phyloP scores from a whole-genome alignment of 92 coral and sea anemone genomes.

The Pocillopora grandis region DNA sequence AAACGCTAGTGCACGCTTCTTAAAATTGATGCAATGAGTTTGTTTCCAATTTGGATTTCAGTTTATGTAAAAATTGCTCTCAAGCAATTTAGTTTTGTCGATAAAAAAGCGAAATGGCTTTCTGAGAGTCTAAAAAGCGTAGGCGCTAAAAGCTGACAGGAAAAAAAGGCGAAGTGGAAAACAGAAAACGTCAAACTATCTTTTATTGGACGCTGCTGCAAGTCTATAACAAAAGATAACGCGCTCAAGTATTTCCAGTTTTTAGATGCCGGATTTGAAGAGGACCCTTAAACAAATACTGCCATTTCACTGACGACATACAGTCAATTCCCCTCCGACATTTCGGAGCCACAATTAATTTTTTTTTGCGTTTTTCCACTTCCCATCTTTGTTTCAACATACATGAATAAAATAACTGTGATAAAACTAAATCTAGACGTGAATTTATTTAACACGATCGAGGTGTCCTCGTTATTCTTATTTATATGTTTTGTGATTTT shows the following conservation, averaged over 20 bases:
- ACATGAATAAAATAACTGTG: constrained; percentile 19
- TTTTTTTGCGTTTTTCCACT: constrained; percentile 5
- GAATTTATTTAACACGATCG: not conserved
- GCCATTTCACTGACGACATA: constrained; percentile 6
- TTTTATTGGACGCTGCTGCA: constrained; percentile 20
- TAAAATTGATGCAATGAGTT: not conserved
- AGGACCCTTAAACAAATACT: constrained; percentile 31
- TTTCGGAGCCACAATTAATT: constrained; percentile 42
- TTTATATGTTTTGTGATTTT: not conserved
- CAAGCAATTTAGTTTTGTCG: constrained; percentile 15
- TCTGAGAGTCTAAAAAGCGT: constrained; percentile 17
- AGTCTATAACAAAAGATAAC: constrained; percentile 26
- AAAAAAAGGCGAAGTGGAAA: constrained; percentile 16
- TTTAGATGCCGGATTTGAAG: constrained; percentile 38
- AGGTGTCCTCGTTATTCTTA: not conserved
- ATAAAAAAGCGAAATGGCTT: constrained; percentile 9
- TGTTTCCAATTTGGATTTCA: constrained; percentile 11
- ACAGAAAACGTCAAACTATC: constrained; percentile 22
- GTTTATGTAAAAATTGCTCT: not conserved
- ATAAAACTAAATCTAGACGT: constrained; percentile 8
- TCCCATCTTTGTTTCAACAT: constrained; percentile 4
- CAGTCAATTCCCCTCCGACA: constrained; percentile 22
- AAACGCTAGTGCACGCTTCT: not conserved
- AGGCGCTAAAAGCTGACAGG: constrained; percentile 3
- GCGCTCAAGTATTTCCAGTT: constrained; percentile 29